Evolutionary conservation across 2,888 invertebrate species (phyloP).

Genomic region (Scaptomyza tumidula): DNA sequence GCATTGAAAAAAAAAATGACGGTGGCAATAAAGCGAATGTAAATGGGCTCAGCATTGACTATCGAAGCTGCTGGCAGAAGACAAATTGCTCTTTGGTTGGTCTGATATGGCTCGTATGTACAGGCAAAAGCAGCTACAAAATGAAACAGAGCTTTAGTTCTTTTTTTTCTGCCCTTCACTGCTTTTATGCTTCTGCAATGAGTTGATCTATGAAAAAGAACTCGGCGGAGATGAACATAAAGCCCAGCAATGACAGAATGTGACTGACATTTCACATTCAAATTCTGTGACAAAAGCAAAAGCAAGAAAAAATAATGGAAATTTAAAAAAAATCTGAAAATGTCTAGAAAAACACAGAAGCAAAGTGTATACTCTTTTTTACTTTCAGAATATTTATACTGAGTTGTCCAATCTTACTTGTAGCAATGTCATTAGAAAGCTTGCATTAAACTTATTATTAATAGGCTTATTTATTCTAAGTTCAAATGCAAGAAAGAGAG

Average conservation of each 20-base stretch:
- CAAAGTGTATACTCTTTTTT: conserved; percentile 11
- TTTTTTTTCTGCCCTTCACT: conserved; percentile 13
- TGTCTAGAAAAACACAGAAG: background rate
- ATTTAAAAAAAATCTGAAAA: background rate
- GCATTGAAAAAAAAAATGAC: conserved; percentile 22
- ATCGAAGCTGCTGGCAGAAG: conserved; percentile 75
- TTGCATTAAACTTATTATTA: too few species aligned
- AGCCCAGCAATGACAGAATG: conserved; percentile 62
- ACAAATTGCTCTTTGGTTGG: conserved; percentile 81
- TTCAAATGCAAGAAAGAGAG: background rate
- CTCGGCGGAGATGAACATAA: conserved; percentile 50
- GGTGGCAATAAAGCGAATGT: conserved; percentile 62
- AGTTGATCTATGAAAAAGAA: conserved; percentile 58
- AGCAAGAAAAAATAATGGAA: conserved; percentile 1
- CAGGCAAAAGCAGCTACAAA: conserved; percentile 71
- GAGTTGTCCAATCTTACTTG: too few species aligned
- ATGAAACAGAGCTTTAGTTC: conserved; percentile 58
- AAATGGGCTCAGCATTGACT: conserved; percentile 72
- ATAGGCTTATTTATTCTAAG: too few species aligned
- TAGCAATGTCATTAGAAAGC: too few species aligned
- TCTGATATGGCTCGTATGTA: conserved; percentile 39
- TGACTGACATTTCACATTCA: conserved; percentile 82
- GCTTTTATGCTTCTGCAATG: conserved; percentile 43
- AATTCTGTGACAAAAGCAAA: conserved; percentile 62
- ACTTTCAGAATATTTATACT: background rate